Evolutionary conservation across 2,113 vertebrate species (phyloP).

Genomic region (Nanger granti): DNA sequence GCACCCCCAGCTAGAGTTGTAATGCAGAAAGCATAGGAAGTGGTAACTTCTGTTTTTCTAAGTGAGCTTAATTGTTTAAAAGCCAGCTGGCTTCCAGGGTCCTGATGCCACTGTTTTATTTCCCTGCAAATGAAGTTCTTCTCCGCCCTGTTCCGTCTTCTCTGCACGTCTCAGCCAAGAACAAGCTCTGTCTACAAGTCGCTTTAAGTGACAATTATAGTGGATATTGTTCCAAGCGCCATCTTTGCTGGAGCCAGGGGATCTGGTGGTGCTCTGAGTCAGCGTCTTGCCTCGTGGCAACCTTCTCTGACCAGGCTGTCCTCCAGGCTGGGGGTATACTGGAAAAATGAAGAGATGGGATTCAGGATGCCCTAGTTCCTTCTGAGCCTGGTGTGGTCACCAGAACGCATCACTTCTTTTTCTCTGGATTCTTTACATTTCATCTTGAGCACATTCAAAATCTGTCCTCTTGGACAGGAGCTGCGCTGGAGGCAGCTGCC

Average conservation of each 20-base stretch:
- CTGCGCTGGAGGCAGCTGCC: neutral
- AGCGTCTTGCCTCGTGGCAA: conserved; percentile 17
- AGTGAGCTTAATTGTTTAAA: conserved; percentile 64
- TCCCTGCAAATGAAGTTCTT: conserved; percentile 53
- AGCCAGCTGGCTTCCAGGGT: conserved; percentile 59
- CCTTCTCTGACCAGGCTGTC: neutral
- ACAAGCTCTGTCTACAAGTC: conserved; percentile 50
- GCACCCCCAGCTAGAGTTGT: neutral
- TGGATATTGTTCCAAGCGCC: conserved; percentile 23
- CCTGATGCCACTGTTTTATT: conserved; percentile 20
- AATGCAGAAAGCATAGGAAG: conserved; percentile 2
- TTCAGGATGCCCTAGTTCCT: neutral
- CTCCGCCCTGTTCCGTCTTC: conserved; percentile 44
- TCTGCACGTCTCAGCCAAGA: conserved; percentile 44
- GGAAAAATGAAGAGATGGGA: neutral
- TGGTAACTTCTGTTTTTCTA: conserved; percentile 25
- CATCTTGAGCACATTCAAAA: neutral
- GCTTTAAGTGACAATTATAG: neutral
- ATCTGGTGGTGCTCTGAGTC: neutral
- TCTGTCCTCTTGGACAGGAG: neutral
- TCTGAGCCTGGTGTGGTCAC: neutral
- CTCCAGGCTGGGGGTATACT: neutral
- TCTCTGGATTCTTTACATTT: neutral
- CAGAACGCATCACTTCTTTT: neutral
- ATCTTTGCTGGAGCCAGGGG: conserved; percentile 26